Percentiles rank a stretch among this genome's conserved stretches.
Conservation (phyloP, 2,113 vertebrate genomes). For the Rousettus leschenaultii region DNA sequence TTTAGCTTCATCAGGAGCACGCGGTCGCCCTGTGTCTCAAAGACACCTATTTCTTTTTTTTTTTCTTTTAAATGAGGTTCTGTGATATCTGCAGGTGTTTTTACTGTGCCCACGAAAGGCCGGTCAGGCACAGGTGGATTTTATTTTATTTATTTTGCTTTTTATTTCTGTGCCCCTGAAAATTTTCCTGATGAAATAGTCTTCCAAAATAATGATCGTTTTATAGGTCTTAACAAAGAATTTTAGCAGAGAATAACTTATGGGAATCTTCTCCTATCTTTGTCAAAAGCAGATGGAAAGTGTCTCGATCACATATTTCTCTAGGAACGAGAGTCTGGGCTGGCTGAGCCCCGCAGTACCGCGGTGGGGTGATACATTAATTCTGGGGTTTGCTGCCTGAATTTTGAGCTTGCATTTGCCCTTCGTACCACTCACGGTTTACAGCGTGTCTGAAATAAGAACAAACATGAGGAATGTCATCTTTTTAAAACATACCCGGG, state of each 20-base stretch:
- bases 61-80: neutral
- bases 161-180: neutral
- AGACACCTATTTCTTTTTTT: neutral
- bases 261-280: conserved; percentile 70
- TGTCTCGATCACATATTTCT: conserved; percentile 79
- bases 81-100: neutral
- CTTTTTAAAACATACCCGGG: neutral
- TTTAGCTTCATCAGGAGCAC: neutral
- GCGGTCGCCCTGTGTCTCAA: neutral
- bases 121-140: neutral
- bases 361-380: conserved; percentile 65
- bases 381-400: conserved; percentile 74
- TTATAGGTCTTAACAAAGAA: neutral
- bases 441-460: neutral
- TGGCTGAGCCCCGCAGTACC: conserved; percentile 68
- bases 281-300: conserved; percentile 85
- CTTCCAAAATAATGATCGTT: neutral
- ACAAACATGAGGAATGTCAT: neutral
- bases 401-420: conserved; percentile 61
- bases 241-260: conserved; percentile 20
- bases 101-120: neutral
- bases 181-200: conserved; percentile 23
- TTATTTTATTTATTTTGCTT: neutral
- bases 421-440: neutral
- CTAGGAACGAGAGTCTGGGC: conserved; percentile 70